phyloP scores from a whole-genome alignment of 2,888 invertebrate species.

The Barypeithes pellucidus region DNA sequence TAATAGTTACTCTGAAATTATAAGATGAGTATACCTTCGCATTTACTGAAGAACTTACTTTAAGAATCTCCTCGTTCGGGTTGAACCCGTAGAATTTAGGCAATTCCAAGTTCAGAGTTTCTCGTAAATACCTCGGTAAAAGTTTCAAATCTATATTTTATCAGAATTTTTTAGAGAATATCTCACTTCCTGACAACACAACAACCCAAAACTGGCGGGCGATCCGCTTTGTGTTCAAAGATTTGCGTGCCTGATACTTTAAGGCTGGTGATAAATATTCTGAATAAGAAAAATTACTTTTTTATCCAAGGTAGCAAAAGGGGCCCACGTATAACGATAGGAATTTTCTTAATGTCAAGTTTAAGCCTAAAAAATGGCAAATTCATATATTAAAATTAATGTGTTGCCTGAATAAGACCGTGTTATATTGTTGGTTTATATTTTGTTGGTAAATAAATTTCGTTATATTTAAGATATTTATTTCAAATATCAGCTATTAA shows the following conservation, averaged over 20 bases:
- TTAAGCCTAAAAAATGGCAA: slow-evolving; percentile 14
- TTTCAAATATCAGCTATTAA: too few relatives aligned
- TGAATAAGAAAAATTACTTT: slow-evolving; percentile 19
- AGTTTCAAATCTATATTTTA: not conserved
- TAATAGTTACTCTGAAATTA: too few relatives aligned
- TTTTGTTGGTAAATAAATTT: not conserved
- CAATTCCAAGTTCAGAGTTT: too few relatives aligned
- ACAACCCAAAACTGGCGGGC: slow-evolving; percentile 6
- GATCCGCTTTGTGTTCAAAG: slow-evolving; percentile 20
- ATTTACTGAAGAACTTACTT: too few relatives aligned
- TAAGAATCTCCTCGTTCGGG: too few relatives aligned
- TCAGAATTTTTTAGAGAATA: slow-evolving; percentile 10
- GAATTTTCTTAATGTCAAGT: slow-evolving; percentile 8
- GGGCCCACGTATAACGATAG: slow-evolving; percentile 2
- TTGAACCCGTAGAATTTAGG: too few relatives aligned
- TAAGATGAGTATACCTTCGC: too few relatives aligned
- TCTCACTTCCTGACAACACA: not conserved
- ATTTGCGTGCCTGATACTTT: slow-evolving; percentile 24
- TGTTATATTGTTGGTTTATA: not conserved
- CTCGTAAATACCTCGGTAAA: not conserved
- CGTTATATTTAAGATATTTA: not conserved
- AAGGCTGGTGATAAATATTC: slow-evolving; percentile 27
- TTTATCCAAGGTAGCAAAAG: slow-evolving; percentile 25
- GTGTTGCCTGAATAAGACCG: not conserved
- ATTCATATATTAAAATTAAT: slow-evolving; percentile 3